Evolutionary conservation across 2,888 invertebrate genomes (phyloP).

Genomic region (Tricholauxania praeusta): DNA sequence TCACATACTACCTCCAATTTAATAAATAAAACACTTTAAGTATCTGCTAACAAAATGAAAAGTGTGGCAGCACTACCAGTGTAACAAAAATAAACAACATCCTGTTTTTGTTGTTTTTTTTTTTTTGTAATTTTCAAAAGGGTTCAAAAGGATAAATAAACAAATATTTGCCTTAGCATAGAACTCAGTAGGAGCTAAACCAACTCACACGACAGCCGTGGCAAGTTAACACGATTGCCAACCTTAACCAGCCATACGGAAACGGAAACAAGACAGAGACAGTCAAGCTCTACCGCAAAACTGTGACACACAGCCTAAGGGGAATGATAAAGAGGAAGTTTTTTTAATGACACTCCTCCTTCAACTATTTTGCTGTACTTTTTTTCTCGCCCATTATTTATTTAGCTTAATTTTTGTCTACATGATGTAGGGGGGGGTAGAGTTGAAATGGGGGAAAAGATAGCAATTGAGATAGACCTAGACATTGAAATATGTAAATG

Average conservation of each 20-base stretch:
- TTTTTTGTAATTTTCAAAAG: neutral
- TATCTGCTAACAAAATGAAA: no score
- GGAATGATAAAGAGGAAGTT: neutral
- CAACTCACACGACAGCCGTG: neutral
- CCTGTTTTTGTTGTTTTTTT: no score
- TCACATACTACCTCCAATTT: no score
- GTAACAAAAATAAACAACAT: no score
- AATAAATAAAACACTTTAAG: no score
- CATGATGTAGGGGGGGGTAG: no score
- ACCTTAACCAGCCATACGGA: neutral
- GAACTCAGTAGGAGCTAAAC: constrained; percentile 11
- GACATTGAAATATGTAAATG: constrained; percentile 23
- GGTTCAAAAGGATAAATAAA: constrained; percentile 30
- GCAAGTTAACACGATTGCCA: constrained; percentile 1
- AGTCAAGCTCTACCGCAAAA: neutral
- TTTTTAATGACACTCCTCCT: constrained; percentile 16
- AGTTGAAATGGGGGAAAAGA: neutral
- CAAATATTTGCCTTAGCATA: constrained; percentile 25
- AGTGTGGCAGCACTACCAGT: no score
- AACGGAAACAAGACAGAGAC: constrained; percentile 9
- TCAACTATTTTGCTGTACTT: neutral
- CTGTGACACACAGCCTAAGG: neutral
- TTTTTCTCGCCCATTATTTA: constrained; percentile 1
- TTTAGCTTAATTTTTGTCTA: neutral
- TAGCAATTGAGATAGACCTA: neutral